phyloP scores from a whole-genome alignment of 1,140 invertebrate genomes.

The Zeugodacus cucurbitae region DNA sequence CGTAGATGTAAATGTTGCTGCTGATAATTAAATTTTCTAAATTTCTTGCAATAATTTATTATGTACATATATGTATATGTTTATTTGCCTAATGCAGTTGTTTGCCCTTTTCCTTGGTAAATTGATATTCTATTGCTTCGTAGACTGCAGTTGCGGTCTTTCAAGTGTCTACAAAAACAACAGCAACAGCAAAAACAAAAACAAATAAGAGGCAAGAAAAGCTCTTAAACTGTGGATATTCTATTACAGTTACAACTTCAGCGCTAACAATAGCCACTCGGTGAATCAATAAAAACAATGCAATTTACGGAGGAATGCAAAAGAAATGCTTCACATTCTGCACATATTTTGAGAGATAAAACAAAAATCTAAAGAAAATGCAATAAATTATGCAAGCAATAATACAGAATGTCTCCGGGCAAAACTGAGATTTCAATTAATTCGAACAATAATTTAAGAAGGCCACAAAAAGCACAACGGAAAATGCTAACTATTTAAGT shows the following conservation, averaged over 20 bases:
- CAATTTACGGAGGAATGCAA: not conserved
- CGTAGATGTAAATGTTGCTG: not conserved
- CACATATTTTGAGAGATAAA: not conserved
- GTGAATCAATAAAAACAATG: not conserved
- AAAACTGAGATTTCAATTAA: not conserved
- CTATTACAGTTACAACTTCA: too few relatives aligned
- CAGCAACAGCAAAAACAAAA: not conserved
- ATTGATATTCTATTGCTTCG: not conserved
- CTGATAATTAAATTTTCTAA: conserved; percentile 30
- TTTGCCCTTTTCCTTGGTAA: not conserved
- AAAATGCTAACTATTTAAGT: too few relatives aligned
- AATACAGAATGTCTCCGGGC: not conserved
- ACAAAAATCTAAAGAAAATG: not conserved
- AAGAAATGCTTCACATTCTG: not conserved
- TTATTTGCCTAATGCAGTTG: not conserved
- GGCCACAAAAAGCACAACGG: too few relatives aligned
- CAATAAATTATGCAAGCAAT: not conserved
- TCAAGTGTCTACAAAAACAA: not conserved
- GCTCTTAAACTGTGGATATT: not conserved
- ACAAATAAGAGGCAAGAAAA: not conserved
- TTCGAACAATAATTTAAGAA: too few relatives aligned
- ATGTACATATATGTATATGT: not conserved
- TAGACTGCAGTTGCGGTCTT: not conserved
- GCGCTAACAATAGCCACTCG: not conserved
- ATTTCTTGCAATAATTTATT: conserved; percentile 10